A percentile compares a stretch with the other conserved stretches of the same genome.
These are phyloP conservation scores for Parotocinclus haroldoi DNA, from an alignment of 2,797 vertebrate genomes.

Conservation along the genomic window DNA sequence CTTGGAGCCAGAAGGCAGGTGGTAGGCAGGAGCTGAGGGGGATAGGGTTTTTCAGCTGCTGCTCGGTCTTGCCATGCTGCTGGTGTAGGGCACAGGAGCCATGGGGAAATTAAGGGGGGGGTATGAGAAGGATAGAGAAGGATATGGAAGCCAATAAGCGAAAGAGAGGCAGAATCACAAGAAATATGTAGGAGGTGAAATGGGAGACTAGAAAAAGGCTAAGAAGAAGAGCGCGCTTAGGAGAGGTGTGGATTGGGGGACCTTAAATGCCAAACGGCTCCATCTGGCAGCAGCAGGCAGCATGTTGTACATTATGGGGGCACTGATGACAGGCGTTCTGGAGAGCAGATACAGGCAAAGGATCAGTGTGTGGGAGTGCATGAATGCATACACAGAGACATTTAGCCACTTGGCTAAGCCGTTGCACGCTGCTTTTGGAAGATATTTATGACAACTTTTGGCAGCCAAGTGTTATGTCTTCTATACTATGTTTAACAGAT, in stretches of 20 bases:
- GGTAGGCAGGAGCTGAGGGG: slow-evolving; percentile 31
- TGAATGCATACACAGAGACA: slow-evolving; percentile 34
- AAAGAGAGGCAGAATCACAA: not conserved
- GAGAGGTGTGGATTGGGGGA: slow-evolving; percentile 30
- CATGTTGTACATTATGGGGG: slow-evolving; percentile 49
- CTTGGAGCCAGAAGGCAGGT: slow-evolving; percentile 45
- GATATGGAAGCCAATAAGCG: not conserved
- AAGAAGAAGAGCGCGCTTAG: slow-evolving; percentile 20
- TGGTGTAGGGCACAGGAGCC: slow-evolving; percentile 36
- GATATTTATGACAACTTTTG: slow-evolving; percentile 39
- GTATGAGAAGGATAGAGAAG: not conserved
- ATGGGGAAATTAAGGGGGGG: slow-evolving; percentile 2
- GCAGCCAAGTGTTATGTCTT: slow-evolving; percentile 31
- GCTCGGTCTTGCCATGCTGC: slow-evolving; percentile 37
- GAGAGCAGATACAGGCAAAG: slow-evolving; percentile 40
- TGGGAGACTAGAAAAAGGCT: not conserved
- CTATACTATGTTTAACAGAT: slow-evolving; percentile 27
- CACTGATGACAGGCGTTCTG: slow-evolving; percentile 42
- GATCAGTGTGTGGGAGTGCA: slow-evolving; percentile 23
- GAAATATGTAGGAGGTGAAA: too few relatives aligned
- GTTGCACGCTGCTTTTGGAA: slow-evolving; percentile 33
- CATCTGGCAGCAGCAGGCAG: slow-evolving; percentile 52
- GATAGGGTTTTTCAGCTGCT: slow-evolving; percentile 43
- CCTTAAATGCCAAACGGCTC: slow-evolving; percentile 48
- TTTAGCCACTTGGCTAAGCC: slow-evolving; percentile 35